Evolutionary conservation across 2,797 vertebrate species (phyloP).

Genomic region (Dendrocincla tyrannina): DNA sequence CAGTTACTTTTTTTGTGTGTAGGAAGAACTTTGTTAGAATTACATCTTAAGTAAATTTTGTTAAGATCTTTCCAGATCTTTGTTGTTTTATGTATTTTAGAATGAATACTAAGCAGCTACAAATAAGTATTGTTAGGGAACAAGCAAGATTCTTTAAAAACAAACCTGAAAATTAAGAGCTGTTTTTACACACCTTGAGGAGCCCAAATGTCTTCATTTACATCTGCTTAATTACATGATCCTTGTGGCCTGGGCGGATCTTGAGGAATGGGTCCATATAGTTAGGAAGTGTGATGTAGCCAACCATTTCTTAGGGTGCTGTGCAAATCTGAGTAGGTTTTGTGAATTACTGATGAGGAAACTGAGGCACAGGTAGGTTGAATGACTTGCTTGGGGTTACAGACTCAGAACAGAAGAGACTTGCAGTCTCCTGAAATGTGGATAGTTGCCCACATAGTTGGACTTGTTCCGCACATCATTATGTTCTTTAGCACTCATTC

Average conservation of each 20-base stretch:
- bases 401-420: background rate
- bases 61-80: background rate
- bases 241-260: background rate
- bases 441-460: accelerated
- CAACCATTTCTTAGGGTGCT: background rate
- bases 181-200: background rate
- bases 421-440: background rate
- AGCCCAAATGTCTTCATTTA: background rate
- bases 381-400: background rate
- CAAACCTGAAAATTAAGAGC: background rate
- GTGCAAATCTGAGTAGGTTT: background rate
- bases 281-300: background rate
- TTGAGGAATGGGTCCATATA: background rate
- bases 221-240: background rate
- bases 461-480: background rate
- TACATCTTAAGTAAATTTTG: constrained; percentile 19
- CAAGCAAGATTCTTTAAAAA: background rate
- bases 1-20: constrained; percentile 60
- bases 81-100: background rate
- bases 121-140: background rate
- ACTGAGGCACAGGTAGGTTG: background rate
- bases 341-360: background rate
- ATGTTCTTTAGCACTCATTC: background rate
- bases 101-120: background rate
- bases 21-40: constrained; percentile 56